phyloP scores from a whole-genome alignment of 1,140 invertebrate species.

The Adelges cooleyi region DNA sequence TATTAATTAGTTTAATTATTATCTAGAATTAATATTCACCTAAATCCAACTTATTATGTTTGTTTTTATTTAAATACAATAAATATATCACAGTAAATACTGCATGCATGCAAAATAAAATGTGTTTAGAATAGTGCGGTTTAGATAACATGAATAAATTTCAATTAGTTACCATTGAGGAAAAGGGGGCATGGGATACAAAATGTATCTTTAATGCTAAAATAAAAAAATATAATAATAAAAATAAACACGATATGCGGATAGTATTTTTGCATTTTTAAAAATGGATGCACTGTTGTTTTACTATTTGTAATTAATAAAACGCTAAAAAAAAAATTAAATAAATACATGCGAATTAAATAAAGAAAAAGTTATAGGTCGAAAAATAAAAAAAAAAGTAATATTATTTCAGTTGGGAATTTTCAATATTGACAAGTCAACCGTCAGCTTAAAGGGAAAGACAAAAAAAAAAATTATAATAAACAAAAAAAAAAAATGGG shows the following conservation, averaged over 20 bases:
- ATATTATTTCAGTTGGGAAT: no score
- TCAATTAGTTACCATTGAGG: constrained; percentile 7
- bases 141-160: background rate
- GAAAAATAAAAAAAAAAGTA: no score
- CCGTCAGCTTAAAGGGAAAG: background rate
- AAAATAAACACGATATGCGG: constrained; percentile 9
- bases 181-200: background rate
- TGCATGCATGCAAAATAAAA: constrained; percentile 21
- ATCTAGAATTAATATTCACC: constrained; percentile 16
- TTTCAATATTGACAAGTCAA: no score
- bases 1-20: constrained; percentile 16
- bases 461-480: background rate
- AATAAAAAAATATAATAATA: constrained; percentile 3
- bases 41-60: background rate
- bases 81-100: constrained; percentile 28
- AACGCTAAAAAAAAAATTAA: no score
- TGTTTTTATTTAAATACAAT: constrained; percentile 7
- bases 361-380: no score
- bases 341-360: no score
- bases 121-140: constrained; percentile 5
- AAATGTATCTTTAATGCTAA: background rate
- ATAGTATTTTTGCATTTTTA: constrained; percentile 11
- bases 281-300: background rate
- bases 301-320: no score
- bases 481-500: background rate